Evolutionary conservation across 2,797 vertebrate genomes (phyloP), one percentile per base, ranked within the genome.

Genomic region (Anableps anableps): DNA sequence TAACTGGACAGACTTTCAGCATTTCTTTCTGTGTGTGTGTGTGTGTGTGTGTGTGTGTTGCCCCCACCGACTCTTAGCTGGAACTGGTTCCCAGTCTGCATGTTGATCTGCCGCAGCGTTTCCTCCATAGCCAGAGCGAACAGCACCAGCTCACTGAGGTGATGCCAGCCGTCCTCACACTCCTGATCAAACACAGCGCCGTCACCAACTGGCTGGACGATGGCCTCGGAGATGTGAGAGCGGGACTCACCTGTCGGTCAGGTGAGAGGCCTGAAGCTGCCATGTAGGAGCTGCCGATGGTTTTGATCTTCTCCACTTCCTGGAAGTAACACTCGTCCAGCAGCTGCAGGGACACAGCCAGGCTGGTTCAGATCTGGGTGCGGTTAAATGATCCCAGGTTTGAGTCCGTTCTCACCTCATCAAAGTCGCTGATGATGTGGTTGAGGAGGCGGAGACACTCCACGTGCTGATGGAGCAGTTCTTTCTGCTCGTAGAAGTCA

Each of bases 241-340:
- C 38, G 1, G 16, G 81, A 53, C 71, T 75, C 72, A 80, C 83
- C 89, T 92, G 86, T 82, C 86, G 78, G 66, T 92, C 84, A 17
- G 94, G 93, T 14, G 92, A 93, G 34, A 95, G 88, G 1, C 95
- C 95, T 0, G 94, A 95, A 0, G 94, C 94, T 10, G 92, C 94
- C 94, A 95, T 95, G 91, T 95, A 95, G n/a, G 92, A 93, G n/a
- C 93, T 95, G 62, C 94, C 94, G 38, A 93, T 94, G 66, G 93
- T 95, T 85, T 95, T 96, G 43, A 96, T 96, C 86, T 95, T 95
- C 90, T 95, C 94, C 82, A 96, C 94, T 13, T 94, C 88, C 73
- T 93, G 76, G 82, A 95, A 95, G 70, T 90, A 94, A 36, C 91
- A 88, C 34, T 95, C 95, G 3, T 93, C 93, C 82, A 95, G 73